Base-by-base conservation (phyloP, 2,888 invertebrate species). In the Ichneumoninae sp. region DNA sequence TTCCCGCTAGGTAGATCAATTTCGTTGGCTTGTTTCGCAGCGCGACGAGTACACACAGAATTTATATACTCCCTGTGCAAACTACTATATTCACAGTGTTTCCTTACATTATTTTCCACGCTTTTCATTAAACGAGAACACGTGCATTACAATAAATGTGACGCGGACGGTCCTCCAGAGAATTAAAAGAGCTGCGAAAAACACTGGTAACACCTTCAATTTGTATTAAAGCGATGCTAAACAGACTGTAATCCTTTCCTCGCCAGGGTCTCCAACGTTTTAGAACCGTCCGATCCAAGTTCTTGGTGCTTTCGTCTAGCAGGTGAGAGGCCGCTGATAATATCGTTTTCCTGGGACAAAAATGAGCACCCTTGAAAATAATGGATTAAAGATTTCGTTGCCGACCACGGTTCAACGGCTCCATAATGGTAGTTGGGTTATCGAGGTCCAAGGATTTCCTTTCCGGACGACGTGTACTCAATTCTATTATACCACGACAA, bases 1-100 rank as follows among this genome's bases (percentile, higher is more conserved):
- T 65, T 70, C 65, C 65, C 62, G 79, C 79, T 69, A 68, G 44
- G 44, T 65, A 65, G 78, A 82, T 82, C 79, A 84, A 84, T 82
- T 82, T 57, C 74, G 69, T 47, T n/a, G 68, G 68, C 65, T 66
- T 44, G 74, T 78, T 77, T 77, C 47, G 33, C 40, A 68, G 44
- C 62, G 30, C 62, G 33, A 30, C 62, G 62, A 62, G 16, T 30
- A 62, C 62, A 62, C 33, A 33, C 10, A 5, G 62, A 62, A 62
- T 62, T 33, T 33, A 62, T 62, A 62, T 62, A 62, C 62, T 33
- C 62, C 30, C 30, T 62, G 33, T 30, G 7, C 62, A 62, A 62
- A 62, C 62, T 62, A 62, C 33, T 30, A 62, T 30, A 33, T 33
- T 30, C 30, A 62, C 62, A 62, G 30, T 30, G 30, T 30, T 62